Percentiles rank a stretch among this genome's conserved stretches.
Conservation (phyloP, 2,797 vertebrate species). For the Spinus pinus region DNA sequence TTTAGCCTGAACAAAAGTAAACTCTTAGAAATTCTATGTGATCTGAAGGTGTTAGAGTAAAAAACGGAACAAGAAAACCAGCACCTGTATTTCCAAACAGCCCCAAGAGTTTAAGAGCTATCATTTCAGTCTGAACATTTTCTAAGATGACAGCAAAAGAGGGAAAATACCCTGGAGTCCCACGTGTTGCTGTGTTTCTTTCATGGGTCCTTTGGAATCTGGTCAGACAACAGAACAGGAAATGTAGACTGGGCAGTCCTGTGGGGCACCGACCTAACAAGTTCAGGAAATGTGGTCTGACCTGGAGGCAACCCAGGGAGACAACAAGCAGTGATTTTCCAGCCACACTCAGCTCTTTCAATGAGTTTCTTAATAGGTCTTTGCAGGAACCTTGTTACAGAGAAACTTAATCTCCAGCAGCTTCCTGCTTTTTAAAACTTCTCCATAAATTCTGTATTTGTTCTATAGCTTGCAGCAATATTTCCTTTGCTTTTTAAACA, state of each 20-base stretch:
- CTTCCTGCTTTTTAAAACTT: neutral
- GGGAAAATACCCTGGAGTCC: neutral
- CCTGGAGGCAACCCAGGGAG: neutral
- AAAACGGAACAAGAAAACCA: neutral
- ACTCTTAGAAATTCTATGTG: neutral
- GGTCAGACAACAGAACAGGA: neutral
- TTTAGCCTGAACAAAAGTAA: neutral
- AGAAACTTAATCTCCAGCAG: neutral
- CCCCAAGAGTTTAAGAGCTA: neutral
- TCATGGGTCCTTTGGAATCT: neutral
- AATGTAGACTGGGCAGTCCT: neutral
- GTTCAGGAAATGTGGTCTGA: neutral
- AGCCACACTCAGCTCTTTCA: neutral
- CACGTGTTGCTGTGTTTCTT: neutral
- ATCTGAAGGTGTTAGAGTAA: neutral
- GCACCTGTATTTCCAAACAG: neutral
- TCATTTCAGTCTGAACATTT: neutral
- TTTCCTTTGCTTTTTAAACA: neutral
- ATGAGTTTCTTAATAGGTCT: neutral
- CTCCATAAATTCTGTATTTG: neutral
- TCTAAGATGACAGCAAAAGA: neutral
- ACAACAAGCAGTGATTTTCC: neutral
- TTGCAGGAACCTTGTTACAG: neutral
- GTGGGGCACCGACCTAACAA: rapidly evolving
- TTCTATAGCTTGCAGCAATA: neutral